phyloP scores from a whole-genome alignment of 2,888 invertebrate species.

The Macaria liturata region DNA sequence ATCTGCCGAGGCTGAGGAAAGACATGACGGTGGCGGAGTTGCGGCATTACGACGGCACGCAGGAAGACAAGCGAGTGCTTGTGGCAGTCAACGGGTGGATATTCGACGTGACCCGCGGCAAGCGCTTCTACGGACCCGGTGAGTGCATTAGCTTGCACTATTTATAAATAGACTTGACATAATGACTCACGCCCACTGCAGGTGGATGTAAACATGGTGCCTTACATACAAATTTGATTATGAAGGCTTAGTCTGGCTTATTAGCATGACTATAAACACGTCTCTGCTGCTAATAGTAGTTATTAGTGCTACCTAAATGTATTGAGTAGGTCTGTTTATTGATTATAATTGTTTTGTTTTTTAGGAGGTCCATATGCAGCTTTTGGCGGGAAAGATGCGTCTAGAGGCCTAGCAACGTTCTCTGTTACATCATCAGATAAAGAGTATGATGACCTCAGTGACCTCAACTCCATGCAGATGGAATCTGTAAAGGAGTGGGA shows the following conservation, averaged over 20 bases:
- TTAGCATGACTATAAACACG: constrained; percentile 1
- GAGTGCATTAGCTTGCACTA: constrained; percentile 54
- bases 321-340: too few species aligned
- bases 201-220: constrained; percentile 40
- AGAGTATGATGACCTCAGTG: constrained; percentile 97
- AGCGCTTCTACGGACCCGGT: constrained; percentile 97
- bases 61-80: constrained; percentile 93
- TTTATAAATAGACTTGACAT: constrained; percentile 69
- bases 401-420: constrained; percentile 97
- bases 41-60: constrained; percentile 92
- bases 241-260: constrained; percentile 1
- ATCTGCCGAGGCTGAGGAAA: constrained; percentile 90
- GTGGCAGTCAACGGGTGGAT: constrained; percentile 97
- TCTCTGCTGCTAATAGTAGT: not conserved
- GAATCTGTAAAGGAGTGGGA: constrained; percentile 98
- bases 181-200: constrained; percentile 44
- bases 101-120: constrained; percentile 96
- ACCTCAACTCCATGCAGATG: constrained; percentile 96
- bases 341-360: not conserved
- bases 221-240: constrained; percentile 38
- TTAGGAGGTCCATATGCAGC: constrained; percentile 96
- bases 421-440: constrained; percentile 90
- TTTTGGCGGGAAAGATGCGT: constrained; percentile 97
- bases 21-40: constrained; percentile 96
- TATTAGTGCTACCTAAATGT: too few species aligned